Percentiles rank a stretch among this genome's conserved stretches.
Evolutionary conservation across 2,888 invertebrate genomes (phyloP).

Genomic region (Pyralis farinalis): DNA sequence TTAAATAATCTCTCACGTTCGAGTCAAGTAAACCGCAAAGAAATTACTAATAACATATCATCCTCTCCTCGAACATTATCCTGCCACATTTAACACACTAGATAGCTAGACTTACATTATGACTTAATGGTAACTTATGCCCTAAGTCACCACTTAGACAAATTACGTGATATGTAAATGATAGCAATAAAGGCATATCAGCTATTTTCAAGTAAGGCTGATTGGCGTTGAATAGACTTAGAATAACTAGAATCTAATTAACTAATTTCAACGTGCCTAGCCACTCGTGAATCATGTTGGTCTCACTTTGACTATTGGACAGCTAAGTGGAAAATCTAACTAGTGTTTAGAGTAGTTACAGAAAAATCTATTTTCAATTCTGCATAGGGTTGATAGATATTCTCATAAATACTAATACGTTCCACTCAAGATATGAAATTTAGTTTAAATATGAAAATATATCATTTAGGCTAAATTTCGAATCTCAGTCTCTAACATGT

Average conservation of each 20-base stretch:
- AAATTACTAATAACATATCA: not conserved
- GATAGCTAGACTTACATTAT: not conserved
- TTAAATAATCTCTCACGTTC: not conserved
- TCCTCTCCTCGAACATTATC: not conserved
- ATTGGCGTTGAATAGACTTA: not conserved
- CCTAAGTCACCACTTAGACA: not conserved
- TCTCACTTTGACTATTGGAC: not conserved
- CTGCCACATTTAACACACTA: not conserved
- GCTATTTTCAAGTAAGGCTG: not conserved
- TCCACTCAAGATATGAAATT: no score
- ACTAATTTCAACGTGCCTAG: not conserved
- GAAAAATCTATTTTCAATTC: no score
- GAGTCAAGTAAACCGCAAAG: not conserved
- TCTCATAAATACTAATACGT: no score
- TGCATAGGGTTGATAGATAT: no score
- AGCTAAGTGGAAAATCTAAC: not conserved
- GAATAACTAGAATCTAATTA: not conserved
- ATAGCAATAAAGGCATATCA: not conserved
- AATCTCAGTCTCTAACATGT: no score
- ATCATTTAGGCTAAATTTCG: no score
- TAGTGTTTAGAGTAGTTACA: not conserved
- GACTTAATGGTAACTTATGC: not conserved
- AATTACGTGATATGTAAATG: not conserved
- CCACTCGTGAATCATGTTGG: not conserved
- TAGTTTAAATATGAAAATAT: no score